These are phyloP conservation scores for Apamea monoglypha DNA, from an alignment of 2,888 invertebrate genomes.

Conservation along the genomic window DNA sequence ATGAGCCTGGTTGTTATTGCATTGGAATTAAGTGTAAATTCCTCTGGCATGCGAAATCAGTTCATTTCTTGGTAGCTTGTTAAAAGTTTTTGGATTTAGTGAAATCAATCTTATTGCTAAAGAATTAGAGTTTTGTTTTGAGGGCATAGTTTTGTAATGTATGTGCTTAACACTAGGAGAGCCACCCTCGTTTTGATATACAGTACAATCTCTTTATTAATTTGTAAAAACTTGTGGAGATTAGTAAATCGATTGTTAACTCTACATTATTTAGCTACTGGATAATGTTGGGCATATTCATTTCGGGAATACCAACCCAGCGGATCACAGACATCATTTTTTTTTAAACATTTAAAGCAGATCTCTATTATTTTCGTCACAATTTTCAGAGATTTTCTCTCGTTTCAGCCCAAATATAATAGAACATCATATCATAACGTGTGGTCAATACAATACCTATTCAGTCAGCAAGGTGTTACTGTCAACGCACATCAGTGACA, in stretches of 20 bases:
- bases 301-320: not conserved
- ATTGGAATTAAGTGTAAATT: constrained; percentile 29
- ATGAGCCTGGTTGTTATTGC: constrained; percentile 23
- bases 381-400: not conserved
- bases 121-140: constrained; percentile 15
- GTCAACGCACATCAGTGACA: not conserved
- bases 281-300: constrained; percentile 14
- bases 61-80: constrained; percentile 13
- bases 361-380: not conserved
- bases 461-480: not conserved
- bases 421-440: not conserved
- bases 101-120: not conserved
- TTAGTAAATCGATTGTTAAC: constrained; percentile 61
- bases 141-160: not conserved
- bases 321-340: not conserved
- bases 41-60: constrained; percentile 23
- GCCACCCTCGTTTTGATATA: constrained; percentile 51
- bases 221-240: constrained; percentile 74
- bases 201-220: constrained; percentile 70
- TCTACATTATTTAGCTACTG: constrained; percentile 31
- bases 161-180: constrained; percentile 57
- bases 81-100: too few relatives aligned
- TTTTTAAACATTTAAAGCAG: not conserved
- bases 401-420: not conserved
- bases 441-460: not conserved